These are phyloP conservation scores for Abscondita cerata DNA, from an alignment of 2,888 invertebrate species.

Conservation along the genomic window DNA sequence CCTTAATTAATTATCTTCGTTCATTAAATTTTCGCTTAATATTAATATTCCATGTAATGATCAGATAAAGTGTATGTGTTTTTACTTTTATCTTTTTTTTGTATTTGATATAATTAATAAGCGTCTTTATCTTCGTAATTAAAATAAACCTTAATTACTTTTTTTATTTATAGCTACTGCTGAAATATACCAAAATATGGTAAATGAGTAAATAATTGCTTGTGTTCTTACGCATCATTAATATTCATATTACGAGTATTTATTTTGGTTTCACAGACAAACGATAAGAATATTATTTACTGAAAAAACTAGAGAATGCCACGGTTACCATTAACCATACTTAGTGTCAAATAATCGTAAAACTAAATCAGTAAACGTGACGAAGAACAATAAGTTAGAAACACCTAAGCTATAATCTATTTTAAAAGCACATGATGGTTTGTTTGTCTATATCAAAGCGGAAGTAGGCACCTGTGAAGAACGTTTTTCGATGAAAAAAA, in stretches of 20 bases:
- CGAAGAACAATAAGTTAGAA: constrained; percentile 30
- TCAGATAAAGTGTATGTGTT: too few relatives aligned
- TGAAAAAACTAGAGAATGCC: not conserved
- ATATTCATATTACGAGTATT: too few relatives aligned
- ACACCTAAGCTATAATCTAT: constrained; percentile 29
- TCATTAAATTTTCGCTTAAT: too few relatives aligned
- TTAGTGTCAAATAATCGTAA: constrained; percentile 31
- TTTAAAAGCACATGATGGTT: constrained; percentile 17
- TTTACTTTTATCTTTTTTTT: too few relatives aligned
- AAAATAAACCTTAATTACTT: not conserved
- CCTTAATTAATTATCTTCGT: too few relatives aligned
- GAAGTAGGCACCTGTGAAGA: constrained; percentile 14
- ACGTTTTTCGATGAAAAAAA: not conserved
- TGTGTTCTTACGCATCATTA: not conserved
- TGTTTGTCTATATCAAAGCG: constrained; percentile 25
- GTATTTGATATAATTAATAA: too few relatives aligned
- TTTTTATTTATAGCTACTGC: not conserved
- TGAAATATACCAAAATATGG: not conserved
- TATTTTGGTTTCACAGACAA: too few relatives aligned
- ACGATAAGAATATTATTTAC: not conserved
- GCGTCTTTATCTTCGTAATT: too few relatives aligned
- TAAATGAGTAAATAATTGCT: not conserved
- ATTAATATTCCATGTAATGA: too few relatives aligned
- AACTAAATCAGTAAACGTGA: constrained; percentile 30
- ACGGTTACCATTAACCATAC: constrained; percentile 19